Base-by-base conservation (phyloP, 1,140 invertebrate species). In the Homalodisca vitripennis region DNA sequence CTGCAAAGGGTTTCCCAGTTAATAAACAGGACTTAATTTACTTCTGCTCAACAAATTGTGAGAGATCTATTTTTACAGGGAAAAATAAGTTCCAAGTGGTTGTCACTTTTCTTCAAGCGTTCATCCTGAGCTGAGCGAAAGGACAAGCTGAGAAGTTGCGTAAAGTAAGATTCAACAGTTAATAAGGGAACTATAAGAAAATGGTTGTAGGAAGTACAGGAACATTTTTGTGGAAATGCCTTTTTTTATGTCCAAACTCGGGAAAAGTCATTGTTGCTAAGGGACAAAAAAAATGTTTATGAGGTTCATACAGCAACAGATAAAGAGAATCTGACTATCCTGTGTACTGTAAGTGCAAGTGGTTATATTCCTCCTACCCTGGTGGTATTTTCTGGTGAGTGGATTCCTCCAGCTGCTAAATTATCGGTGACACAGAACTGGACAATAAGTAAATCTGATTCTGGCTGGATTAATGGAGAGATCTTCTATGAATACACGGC, bases 401-500 rank as follows among this genome's bases (percentile, higher is more conserved):
- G 51, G 20, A 10, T 55, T 12, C 51, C 51, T 12, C 51, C 6
- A 55, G 24, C 51, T 20, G 17, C 22, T 6, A 17, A 26, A 6
- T 20, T 55, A 12, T 12, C 10, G 3, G 24, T 55, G 6, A 10
- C 51, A 6, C 6, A 55, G 17, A 55, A 55, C 6, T 55, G 51
- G 51, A 20, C 51, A 20, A 6, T 55, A 10, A 12, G 10, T 6
- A 55, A 55, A 20, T 55, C 51, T 6, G 51, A 55, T 12, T 55
- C 51, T 20, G 6, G 51, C 6, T 55, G 51, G 51, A 55, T 55
- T 20, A 55, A 55, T 26, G 51, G 51, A 10, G 51, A 55, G 24
- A 20, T 20, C 22, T 55, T 55, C 22, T 55, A 12, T 55, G 51
- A 55, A 20, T 55, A 55, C 22, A 12, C 22, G 10, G 51, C 20